A percentile compares a stretch with the other conserved stretches of the same genome.
These are phyloP conservation scores for Quadriops clusia DNA, from an alignment of 2,888 invertebrate species.

Conservation along the genomic window DNA sequence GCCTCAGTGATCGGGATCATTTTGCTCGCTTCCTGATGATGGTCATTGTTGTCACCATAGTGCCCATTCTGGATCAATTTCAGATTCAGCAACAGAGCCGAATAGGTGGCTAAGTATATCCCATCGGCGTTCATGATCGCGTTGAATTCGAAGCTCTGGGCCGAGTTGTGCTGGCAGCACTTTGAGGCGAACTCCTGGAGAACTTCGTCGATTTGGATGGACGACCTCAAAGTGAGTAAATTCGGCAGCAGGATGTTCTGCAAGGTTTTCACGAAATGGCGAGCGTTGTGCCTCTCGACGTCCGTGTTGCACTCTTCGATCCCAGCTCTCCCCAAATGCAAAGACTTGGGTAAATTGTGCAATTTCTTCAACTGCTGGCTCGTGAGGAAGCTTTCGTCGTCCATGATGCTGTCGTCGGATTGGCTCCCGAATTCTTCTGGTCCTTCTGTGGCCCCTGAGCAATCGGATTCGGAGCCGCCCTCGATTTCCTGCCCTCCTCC, in stretches of 20 bases:
- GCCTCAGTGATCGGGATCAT: slow-evolving; percentile 58
- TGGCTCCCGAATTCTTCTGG: slow-evolving; percentile 52
- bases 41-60: slow-evolving; percentile 47
- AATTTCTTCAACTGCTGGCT: slow-evolving; percentile 38
- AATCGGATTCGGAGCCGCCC: slow-evolving; percentile 35
- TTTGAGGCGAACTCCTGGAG: slow-evolving; percentile 86
- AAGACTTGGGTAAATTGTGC: slow-evolving; percentile 45
- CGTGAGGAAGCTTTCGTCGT: slow-evolving; percentile 57
- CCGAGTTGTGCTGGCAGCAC: slow-evolving; percentile 73
- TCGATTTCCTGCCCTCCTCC: slow-evolving; percentile 33
- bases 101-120: slow-evolving; percentile 82
- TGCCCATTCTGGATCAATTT: slow-evolving; percentile 67
- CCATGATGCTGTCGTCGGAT: slow-evolving; percentile 60
- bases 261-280: slow-evolving; percentile 69
- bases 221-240: slow-evolving; percentile 61
- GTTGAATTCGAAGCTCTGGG: slow-evolving; percentile 48
- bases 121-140: slow-evolving; percentile 91
- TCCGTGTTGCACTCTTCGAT: slow-evolving; percentile 62
- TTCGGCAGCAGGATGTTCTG: slow-evolving; percentile 65
- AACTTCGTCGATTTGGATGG: slow-evolving; percentile 76
- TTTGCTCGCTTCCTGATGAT: slow-evolving; percentile 5
- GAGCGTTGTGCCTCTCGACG: slow-evolving; percentile 75
- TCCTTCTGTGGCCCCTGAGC: slow-evolving; percentile 54
- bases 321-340: slow-evolving; percentile 39
- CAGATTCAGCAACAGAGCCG: slow-evolving; percentile 69